These are phyloP conservation scores for Digitonthophagus gazella DNA, from an alignment of 2,888 invertebrate species.

Conservation along the genomic window DNA sequence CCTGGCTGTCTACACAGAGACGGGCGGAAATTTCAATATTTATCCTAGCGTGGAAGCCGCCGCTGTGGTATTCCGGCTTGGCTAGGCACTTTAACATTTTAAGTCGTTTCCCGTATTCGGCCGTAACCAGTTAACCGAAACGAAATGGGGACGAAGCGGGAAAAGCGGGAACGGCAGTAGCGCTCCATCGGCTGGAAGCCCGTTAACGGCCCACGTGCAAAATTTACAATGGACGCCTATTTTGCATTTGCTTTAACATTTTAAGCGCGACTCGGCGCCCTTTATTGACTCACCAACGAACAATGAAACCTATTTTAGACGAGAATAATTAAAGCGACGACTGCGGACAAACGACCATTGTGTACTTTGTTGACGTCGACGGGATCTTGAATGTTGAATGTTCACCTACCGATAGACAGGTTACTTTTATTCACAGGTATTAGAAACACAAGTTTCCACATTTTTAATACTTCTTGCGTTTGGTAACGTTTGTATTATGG, in stretches of 20 bases:
- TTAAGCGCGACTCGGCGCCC: constrained; percentile 9
- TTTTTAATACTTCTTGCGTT: too few relatives aligned
- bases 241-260: constrained; percentile 16
- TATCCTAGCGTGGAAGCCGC: background rate
- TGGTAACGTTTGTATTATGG: too few relatives aligned
- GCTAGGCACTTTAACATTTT: constrained; percentile 7
- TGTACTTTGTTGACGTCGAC: too few relatives aligned
- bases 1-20: background rate
- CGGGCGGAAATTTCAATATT: background rate
- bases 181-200: background rate
- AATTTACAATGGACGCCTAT: constrained; percentile 15
- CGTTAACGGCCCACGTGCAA: constrained; percentile 13
- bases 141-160: constrained; percentile 6
- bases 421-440: too few relatives aligned
- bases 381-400: too few relatives aligned
- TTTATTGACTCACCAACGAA: constrained; percentile 11
- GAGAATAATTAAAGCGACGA: constrained; percentile 11
- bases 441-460: too few relatives aligned
- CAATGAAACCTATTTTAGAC: constrained; percentile 15
- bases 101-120: constrained; percentile 12
- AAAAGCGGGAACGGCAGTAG: background rate
- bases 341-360: constrained; percentile 3
- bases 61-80: background rate
- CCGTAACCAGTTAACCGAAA: constrained; percentile 16
- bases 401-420: too few relatives aligned